Evolutionary conservation across 2,888 invertebrate species (phyloP).

Genomic region (Pollenia labialis): DNA sequence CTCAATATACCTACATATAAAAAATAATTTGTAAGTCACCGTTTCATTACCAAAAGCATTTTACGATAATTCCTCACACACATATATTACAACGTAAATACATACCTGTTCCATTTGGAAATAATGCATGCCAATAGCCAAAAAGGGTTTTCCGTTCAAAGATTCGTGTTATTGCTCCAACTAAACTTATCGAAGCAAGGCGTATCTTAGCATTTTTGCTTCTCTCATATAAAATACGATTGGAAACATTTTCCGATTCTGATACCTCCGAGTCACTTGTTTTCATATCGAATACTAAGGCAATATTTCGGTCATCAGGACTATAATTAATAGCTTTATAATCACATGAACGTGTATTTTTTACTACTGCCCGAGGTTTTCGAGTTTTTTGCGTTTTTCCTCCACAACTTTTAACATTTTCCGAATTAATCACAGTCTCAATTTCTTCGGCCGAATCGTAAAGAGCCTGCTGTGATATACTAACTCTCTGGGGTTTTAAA

Average conservation of each 20-base stretch:
- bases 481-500: slow-evolving; percentile 84
- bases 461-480: slow-evolving; percentile 87
- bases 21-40: too few species aligned
- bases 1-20: too few species aligned
- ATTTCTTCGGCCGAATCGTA: slow-evolving; percentile 83
- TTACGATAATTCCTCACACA: too few species aligned
- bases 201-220: slow-evolving; percentile 88
- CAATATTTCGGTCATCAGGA: not conserved
- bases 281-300: slow-evolving; percentile 70
- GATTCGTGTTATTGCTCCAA: slow-evolving; percentile 86
- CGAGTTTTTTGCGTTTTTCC: slow-evolving; percentile 86
- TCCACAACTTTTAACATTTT: slow-evolving; percentile 84
- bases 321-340: not conserved
- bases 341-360: slow-evolving; percentile 52
- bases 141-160: slow-evolving; percentile 88
- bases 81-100: slow-evolving; percentile 76
- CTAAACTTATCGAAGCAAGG: slow-evolving; percentile 87
- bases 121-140: slow-evolving; percentile 91
- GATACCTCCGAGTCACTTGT: slow-evolving; percentile 89
- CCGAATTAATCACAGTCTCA: slow-evolving; percentile 72
- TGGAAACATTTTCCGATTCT: slow-evolving; percentile 86
- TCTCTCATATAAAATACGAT: slow-evolving; percentile 77
- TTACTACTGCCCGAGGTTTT: slow-evolving; percentile 62
- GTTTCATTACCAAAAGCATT: too few species aligned
- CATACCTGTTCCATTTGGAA: slow-evolving; percentile 85